Evolutionary conservation across 2,888 invertebrate species (phyloP).

Genomic region (Rambutsinella grinnellia): DNA sequence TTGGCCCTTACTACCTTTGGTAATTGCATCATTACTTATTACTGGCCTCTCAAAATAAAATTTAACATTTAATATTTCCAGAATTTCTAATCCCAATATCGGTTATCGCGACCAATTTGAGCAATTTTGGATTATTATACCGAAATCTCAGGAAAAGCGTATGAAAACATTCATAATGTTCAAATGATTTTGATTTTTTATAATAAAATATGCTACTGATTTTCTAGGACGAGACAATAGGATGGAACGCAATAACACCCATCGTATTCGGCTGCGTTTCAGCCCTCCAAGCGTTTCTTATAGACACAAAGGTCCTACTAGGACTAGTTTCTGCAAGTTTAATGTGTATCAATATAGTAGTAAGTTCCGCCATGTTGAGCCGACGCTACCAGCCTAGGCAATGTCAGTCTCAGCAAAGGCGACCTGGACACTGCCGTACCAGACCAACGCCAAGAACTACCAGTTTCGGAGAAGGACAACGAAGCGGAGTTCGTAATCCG

Average conservation of each 20-base stretch:
- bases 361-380: conserved; percentile 62
- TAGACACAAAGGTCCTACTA: conserved; percentile 64
- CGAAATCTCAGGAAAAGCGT: conserved; percentile 64
- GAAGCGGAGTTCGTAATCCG: conserved; percentile 23
- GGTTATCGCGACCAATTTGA: conserved; percentile 60
- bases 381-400: conserved; percentile 61
- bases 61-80: too few species aligned
- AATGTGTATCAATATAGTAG: conserved; percentile 64
- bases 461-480: neutral
- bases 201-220: neutral
- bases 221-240: conserved; percentile 27
- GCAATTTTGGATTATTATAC: conserved; percentile 65
- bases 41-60: too few species aligned
- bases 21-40: too few species aligned
- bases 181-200: neutral
- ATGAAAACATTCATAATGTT: conserved; percentile 16
- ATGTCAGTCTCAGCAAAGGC: conserved; percentile 39
- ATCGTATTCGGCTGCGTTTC: conserved; percentile 62
- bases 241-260: conserved; percentile 62
- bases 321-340: conserved; percentile 59
- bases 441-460: conserved; percentile 39
- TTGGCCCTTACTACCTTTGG: conserved; percentile 63
- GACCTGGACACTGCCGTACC: conserved; percentile 56
- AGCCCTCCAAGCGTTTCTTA: conserved; percentile 60
- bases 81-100: conserved; percentile 65